These are phyloP conservation scores for Podocnemis expansa DNA, from an alignment of 2,113 vertebrate species.

Conservation along the genomic window DNA sequence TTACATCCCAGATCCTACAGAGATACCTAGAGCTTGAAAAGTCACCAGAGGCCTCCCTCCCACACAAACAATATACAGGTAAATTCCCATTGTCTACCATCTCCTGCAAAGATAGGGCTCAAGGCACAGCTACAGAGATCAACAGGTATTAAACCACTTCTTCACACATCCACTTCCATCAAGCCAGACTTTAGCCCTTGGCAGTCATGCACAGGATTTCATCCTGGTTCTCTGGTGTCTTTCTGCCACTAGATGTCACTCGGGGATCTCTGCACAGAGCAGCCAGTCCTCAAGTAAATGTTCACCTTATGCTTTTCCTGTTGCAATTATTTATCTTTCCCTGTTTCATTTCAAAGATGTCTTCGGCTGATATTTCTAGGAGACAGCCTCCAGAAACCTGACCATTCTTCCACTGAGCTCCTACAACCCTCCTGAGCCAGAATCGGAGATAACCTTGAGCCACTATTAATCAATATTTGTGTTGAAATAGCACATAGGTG, in stretches of 20 bases:
- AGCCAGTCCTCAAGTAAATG: not conserved
- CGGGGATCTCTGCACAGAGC: constrained; percentile 23
- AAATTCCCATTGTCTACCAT: not conserved
- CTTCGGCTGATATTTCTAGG: not conserved
- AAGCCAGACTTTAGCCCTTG: not conserved
- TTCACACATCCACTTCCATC: not conserved
- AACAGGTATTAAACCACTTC: not conserved
- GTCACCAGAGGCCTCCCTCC: not conserved
- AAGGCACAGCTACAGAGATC: not conserved
- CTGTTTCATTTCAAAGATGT: not conserved
- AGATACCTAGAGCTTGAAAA: too few species aligned
- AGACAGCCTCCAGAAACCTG: not conserved
- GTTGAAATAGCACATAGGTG: not conserved
- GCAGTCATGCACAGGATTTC: too few species aligned
- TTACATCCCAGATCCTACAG: not conserved
- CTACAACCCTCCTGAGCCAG: not conserved
- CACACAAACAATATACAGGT: not conserved
- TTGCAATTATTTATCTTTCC: not conserved
- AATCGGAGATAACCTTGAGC: not conserved
- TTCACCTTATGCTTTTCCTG: not conserved
- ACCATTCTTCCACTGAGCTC: not conserved
- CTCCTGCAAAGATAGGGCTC: not conserved
- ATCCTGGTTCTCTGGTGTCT: not conserved
- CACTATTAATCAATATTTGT: not conserved
- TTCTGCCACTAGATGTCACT: constrained; percentile 72